These are phyloP conservation scores for Zaprionus obscuricornis DNA, from an alignment of 2,888 invertebrate species.

Conservation along the genomic window DNA sequence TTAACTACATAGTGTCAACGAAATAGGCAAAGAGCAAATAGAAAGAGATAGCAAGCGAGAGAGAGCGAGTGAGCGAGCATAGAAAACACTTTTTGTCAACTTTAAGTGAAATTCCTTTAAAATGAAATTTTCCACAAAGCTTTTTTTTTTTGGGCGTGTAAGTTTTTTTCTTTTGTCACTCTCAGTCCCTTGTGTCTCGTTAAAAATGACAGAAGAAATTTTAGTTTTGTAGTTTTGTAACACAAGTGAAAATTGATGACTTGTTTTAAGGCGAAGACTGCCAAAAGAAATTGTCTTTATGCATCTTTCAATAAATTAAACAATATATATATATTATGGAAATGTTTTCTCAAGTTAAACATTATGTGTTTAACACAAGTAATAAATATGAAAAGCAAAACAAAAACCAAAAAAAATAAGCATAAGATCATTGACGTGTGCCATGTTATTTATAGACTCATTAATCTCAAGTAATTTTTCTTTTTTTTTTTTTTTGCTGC, in stretches of 20 bases:
- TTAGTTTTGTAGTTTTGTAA: too few species aligned
- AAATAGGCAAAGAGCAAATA: background rate
- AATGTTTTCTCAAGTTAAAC: background rate
- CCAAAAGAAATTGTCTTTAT: too few species aligned
- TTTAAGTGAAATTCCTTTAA: conserved; percentile 25
- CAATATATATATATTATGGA: conserved; percentile 29
- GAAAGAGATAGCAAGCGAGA: too few species aligned
- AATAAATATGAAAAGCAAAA: conserved; percentile 37
- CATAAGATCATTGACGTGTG: conserved; percentile 52
- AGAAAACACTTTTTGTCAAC: conserved; percentile 26
- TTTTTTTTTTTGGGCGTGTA: too few species aligned
- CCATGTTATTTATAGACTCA: conserved; percentile 58
- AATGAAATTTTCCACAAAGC: conserved; percentile 33
- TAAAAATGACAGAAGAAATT: too few species aligned
- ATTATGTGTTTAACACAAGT: conserved; percentile 43
- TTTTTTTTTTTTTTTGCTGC: conserved; percentile 4
- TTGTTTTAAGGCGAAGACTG: too few species aligned
- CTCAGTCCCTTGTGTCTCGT: too few species aligned
- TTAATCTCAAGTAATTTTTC: conserved; percentile 53
- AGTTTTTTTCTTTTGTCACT: too few species aligned
- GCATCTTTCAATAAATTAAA: too few species aligned
- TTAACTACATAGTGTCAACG: conserved; percentile 3
- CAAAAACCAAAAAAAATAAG: conserved; percentile 12
- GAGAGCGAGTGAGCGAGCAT: too few species aligned
- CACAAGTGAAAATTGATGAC: too few species aligned